Conservation (phyloP, 2,888 invertebrate genomes). For the Linnaemya vulpina region DNA sequence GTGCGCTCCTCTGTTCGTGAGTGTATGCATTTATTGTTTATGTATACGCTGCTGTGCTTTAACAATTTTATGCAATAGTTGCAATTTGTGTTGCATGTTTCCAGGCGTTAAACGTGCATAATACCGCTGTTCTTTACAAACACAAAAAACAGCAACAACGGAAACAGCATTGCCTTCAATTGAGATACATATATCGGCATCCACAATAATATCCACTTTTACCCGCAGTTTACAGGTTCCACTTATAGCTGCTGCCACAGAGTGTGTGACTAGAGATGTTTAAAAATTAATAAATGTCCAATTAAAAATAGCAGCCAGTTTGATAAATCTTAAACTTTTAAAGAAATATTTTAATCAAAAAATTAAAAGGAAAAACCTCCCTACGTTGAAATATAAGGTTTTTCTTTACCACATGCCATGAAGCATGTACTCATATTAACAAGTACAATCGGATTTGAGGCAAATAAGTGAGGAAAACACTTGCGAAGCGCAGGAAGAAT, state of each 20-base stretch:
- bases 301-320: too few species aligned
- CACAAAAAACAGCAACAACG: conserved; percentile 38
- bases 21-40: not conserved
- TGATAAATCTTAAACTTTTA: too few species aligned
- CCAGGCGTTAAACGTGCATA: conserved; percentile 61
- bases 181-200: conserved; percentile 48
- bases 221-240: not conserved
- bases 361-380: too few species aligned
- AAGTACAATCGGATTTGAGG: too few species aligned
- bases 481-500: too few species aligned
- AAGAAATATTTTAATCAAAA: too few species aligned
- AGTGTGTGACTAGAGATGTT: not conserved
- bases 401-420: too few species aligned
- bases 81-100: conserved; percentile 66
- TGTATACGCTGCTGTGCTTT: conserved; percentile 4
- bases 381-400: too few species aligned
- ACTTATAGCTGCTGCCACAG: not conserved
- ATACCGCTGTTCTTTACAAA: conserved; percentile 55
- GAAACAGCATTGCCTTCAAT: conserved; percentile 31
- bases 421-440: too few species aligned
- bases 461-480: too few species aligned
- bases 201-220: conserved; percentile 32
- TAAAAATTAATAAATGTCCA: not conserved
- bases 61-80: conserved; percentile 63
- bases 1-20: not conserved